These are phyloP conservation scores for Drosophila algonquin DNA, from an alignment of 2,888 invertebrate species.

Conservation along the genomic window DNA sequence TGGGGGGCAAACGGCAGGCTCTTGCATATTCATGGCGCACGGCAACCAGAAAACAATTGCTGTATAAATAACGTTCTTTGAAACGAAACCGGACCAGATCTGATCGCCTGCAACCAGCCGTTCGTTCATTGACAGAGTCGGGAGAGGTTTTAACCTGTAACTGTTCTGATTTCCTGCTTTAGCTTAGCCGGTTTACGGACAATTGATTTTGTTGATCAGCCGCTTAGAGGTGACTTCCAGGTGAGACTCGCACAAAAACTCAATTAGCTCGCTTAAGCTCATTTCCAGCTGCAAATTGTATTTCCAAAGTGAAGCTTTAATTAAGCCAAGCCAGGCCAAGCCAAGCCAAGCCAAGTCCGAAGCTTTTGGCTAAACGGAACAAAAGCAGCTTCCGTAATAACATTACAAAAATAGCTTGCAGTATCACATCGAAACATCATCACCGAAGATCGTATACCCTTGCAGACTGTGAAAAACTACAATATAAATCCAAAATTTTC, in stretches of 20 bases:
- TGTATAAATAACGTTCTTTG: slow-evolving; percentile 18
- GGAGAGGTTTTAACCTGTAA: slow-evolving; percentile 23
- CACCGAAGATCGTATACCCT: background rate
- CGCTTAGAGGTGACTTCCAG: background rate
- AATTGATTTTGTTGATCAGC: slow-evolving; percentile 52
- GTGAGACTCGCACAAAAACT: slow-evolving; percentile 35
- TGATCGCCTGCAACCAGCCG: slow-evolving; percentile 16
- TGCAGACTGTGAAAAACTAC: background rate
- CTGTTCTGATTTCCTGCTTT: slow-evolving; percentile 14
- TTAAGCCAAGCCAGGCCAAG: slow-evolving; percentile 70
- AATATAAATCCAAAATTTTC: too few relatives aligned
- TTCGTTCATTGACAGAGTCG: slow-evolving; percentile 43
- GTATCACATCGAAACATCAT: too few relatives aligned
- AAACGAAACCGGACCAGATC: slow-evolving; percentile 26
- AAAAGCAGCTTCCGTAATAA: slow-evolving; percentile 60
- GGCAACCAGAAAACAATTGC: slow-evolving; percentile 28
- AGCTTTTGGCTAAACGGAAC: slow-evolving; percentile 61
- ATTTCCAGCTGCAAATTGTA: slow-evolving; percentile 64
- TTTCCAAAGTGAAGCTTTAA: slow-evolving; percentile 74
- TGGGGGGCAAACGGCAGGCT: background rate
- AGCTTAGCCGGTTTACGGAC: slow-evolving; percentile 35
- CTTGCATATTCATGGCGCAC: slow-evolving; percentile 28
- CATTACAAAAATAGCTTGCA: slow-evolving; percentile 53
- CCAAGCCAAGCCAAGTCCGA: slow-evolving; percentile 55
- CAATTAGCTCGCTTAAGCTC: slow-evolving; percentile 73